phyloP scores from a whole-genome alignment of 1,140 invertebrate species.

The Ooceraea biroi region DNA sequence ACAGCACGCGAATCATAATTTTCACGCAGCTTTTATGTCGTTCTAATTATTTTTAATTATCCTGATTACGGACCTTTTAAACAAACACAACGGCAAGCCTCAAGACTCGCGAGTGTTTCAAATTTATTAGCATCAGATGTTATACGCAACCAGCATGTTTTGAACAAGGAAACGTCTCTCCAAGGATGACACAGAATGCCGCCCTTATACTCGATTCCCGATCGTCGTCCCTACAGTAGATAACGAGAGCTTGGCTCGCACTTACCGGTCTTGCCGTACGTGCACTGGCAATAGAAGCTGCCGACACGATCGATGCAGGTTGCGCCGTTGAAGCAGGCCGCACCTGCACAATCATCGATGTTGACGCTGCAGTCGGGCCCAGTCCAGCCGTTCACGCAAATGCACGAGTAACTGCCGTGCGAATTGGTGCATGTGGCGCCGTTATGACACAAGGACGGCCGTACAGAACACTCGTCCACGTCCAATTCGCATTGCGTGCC shows the following conservation, averaged over 20 bases:
- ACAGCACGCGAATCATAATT: too few relatives aligned
- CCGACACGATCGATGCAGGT: conserved; percentile 98
- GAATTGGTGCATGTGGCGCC: conserved; percentile 98
- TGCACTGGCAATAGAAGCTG: conserved; percentile 97
- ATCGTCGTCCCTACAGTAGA: too few relatives aligned
- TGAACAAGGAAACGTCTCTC: too few relatives aligned
- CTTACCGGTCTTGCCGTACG: conserved; percentile 96
- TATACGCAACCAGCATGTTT: too few relatives aligned
- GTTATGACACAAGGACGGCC: conserved; percentile 96
- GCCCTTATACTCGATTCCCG: background rate
- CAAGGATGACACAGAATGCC: too few relatives aligned
- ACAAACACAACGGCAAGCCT: too few relatives aligned
- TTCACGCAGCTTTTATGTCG: too few relatives aligned
- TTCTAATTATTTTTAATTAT: too few relatives aligned
- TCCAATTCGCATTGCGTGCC: conserved; percentile 93
- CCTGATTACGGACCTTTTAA: too few relatives aligned
- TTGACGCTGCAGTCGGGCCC: conserved; percentile 96
- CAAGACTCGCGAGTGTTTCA: too few relatives aligned
- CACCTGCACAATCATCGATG: conserved; percentile 96
- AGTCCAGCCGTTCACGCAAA: conserved; percentile 98
- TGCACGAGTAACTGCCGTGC: conserved; percentile 96
- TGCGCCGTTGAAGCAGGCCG: conserved; percentile 98
- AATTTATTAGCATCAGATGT: too few relatives aligned
- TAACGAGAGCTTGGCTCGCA: background rate
- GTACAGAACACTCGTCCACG: conserved; percentile 93